phyloP scores from a whole-genome alignment of 2,888 invertebrate species.

The Alsophila aescularia region DNA sequence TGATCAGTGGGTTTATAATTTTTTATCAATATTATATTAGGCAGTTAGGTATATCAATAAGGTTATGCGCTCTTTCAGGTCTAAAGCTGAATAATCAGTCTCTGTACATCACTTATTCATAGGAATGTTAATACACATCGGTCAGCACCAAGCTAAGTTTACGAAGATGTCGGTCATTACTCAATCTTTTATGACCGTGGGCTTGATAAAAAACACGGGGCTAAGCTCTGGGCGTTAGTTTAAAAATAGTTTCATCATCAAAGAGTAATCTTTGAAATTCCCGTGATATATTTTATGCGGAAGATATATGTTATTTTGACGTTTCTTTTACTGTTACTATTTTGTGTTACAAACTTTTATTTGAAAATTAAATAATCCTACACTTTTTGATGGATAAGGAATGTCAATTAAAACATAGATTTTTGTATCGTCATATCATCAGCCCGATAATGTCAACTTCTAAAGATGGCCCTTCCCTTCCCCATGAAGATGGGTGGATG shows the following conservation, averaged over 20 bases:
- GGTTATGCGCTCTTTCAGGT: too few species aligned
- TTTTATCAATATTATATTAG: too few species aligned
- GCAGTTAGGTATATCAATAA: too few species aligned
- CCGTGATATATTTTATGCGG: conserved; percentile 14
- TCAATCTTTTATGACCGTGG: conserved; percentile 24
- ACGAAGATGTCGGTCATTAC: conserved; percentile 18
- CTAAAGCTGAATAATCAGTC: too few species aligned
- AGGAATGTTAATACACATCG: conserved; percentile 30
- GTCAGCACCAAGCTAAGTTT: conserved; percentile 21
- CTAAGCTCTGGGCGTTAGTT: conserved; percentile 12
- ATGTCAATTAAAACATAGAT: not conserved
- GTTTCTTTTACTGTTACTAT: not conserved
- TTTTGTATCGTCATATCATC: too few species aligned
- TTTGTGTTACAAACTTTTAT: not conserved
- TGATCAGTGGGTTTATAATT: too few species aligned
- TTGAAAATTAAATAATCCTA: not conserved
- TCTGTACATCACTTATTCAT: conserved; percentile 12
- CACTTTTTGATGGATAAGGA: not conserved
- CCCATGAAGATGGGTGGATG: too few species aligned
- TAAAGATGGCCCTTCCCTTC: too few species aligned
- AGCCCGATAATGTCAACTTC: too few species aligned
- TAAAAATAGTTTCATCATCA: conserved; percentile 23
- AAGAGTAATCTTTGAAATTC: conserved; percentile 16
- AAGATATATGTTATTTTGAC: conserved; percentile 6
- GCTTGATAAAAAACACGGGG: conserved; percentile 14